A percentile compares a stretch with the other conserved stretches of the same genome.
phyloP scores from a whole-genome alignment of 2,888 invertebrate species.

The Torymus aiolomorphi region DNA sequence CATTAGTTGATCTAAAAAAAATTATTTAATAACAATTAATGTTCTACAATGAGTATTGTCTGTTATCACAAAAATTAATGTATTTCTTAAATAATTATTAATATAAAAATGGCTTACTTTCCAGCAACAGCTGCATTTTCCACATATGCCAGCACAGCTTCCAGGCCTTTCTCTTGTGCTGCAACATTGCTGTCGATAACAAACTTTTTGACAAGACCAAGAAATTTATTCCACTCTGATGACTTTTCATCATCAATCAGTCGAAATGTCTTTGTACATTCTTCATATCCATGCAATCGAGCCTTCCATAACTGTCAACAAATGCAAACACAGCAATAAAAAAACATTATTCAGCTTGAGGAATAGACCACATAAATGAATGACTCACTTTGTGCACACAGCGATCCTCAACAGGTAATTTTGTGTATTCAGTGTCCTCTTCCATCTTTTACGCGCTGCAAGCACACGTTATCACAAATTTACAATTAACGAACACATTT shows the following conservation, averaged over 20 bases:
- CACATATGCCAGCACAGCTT: slow-evolving; percentile 92
- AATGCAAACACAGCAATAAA: slow-evolving; percentile 27
- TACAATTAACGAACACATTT: not conserved
- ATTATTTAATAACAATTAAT: no score
- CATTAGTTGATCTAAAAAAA: slow-evolving; percentile 82
- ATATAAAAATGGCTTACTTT: slow-evolving; percentile 77
- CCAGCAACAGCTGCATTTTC: slow-evolving; percentile 93
- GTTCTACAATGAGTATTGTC: no score
- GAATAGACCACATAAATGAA: not conserved
- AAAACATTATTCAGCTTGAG: not conserved
- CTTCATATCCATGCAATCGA: slow-evolving; percentile 94
- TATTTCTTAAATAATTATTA: slow-evolving; percentile 11
- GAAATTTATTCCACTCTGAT: slow-evolving; percentile 93
- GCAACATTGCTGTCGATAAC: slow-evolving; percentile 95
- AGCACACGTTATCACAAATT: not conserved
- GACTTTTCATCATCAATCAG: slow-evolving; percentile 95
- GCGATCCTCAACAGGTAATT: slow-evolving; percentile 91
- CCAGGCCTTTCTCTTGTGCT: slow-evolving; percentile 96
- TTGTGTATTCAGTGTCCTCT: slow-evolving; percentile 91
- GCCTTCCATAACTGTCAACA: slow-evolving; percentile 90
- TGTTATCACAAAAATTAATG: not conserved
- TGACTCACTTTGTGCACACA: slow-evolving; percentile 88
- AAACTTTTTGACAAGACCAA: slow-evolving; percentile 95
- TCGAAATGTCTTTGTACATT: slow-evolving; percentile 91
- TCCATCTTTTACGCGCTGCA: slow-evolving; percentile 79